These are phyloP conservation scores for Megatriorchis doriae DNA, from an alignment of 2,113 vertebrate species.

Conservation along the genomic window DNA sequence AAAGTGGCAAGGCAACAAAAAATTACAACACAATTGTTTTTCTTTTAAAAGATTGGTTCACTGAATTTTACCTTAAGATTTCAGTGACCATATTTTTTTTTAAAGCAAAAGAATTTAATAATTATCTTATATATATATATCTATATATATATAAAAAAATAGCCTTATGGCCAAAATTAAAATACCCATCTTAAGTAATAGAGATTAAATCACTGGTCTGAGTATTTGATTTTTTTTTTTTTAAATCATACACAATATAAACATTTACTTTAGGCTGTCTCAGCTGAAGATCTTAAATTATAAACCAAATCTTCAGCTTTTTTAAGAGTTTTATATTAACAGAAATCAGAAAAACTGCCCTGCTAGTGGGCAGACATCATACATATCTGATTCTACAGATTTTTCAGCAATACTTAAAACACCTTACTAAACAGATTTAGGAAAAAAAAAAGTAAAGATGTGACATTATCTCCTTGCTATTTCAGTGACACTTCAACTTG, in stretches of 20 bases:
- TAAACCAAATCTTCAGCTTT: not conserved
- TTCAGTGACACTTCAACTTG: not conserved
- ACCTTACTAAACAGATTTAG: not conserved
- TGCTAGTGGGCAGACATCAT: not conserved
- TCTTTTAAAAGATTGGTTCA: constrained; percentile 13
- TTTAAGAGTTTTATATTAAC: not conserved
- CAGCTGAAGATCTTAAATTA: not conserved
- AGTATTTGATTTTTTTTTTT: not conserved
- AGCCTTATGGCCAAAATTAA: constrained; percentile 41
- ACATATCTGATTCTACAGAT: not conserved
- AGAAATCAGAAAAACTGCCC: not conserved
- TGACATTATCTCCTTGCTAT: not conserved
- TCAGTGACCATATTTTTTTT: not conserved
- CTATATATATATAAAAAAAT: not conserved
- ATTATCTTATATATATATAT: not conserved
- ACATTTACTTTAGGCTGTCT: not conserved
- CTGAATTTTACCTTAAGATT: constrained; percentile 52
- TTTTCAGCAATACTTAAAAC: not conserved
- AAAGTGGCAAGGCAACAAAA: constrained; percentile 1
- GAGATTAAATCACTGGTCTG: not conserved
- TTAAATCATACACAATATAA: not conserved
- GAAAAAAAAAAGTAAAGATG: not conserved
- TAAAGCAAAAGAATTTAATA: not conserved
- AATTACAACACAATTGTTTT: constrained; percentile 65
- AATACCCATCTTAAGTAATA: not conserved